Base-by-base conservation (phyloP, 1,140 invertebrate species). In the Penaeus indicus region DNA sequence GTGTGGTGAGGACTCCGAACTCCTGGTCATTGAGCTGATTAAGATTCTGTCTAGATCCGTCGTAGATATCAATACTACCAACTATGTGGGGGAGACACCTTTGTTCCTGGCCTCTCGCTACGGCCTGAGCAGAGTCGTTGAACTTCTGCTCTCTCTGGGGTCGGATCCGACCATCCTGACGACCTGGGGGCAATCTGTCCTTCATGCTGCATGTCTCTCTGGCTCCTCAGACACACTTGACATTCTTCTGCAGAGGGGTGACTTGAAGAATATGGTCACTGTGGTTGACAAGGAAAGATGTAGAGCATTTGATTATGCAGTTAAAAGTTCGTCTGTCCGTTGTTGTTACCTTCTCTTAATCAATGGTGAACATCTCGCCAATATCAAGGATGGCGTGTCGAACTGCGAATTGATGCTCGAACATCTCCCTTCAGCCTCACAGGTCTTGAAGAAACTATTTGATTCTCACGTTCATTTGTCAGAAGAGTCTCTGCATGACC, bases 301-400 rank as follows among this genome's bases (percentile, higher is more conserved):
- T 18, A 64, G 72, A 38, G 80, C 87, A 22, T 89, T 89, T 62
- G 72, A 82, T 69, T 72, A 72, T 25, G 87, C 87, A 21, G 77
- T 84, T 18, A 77, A 54, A 22, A 89, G 87, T 21, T 83, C 61
- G n/a, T 89, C 87, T 11, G 22, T 89, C n/a, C 63, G 78, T n/a
- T 89, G 87, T 27, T 84, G 81, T 27, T 67, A 89, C 32, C 75
- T 89, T 38, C 67, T 89, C 11, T 32, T 89, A 27, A 47, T 25
- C 8, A 89, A 89, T 47, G 87, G 87, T 21, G 87, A 89, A 64
- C 87, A 89, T 54, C 78, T 89, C 25, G 77, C 87, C 47, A 84
- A 61, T 47, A 47, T 25, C 0, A 69, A 89, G 16, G 67, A 81
- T 32, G 87, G 87, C 22, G 72, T 18, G 60, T n/a, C 87, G 19